Conservation (phyloP, 1,140 invertebrate genomes). For the Gryon sp. region DNA sequence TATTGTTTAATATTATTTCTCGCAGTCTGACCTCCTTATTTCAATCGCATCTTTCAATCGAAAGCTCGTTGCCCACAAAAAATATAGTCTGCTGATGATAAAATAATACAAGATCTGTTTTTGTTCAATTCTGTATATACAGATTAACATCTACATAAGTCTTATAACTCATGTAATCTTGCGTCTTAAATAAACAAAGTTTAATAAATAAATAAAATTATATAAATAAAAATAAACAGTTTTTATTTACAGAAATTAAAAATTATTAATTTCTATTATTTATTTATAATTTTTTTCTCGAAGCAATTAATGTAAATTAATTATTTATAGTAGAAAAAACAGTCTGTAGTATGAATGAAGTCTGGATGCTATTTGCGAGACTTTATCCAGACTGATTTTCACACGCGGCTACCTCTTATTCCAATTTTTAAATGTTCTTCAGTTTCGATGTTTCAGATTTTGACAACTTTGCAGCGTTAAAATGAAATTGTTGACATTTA, state of each 20-base stretch:
- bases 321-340: too few species aligned
- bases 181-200: slow-evolving; percentile 62
- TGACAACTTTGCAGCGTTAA: slow-evolving; percentile 6
- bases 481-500: slow-evolving; percentile 37
- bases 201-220: too few species aligned
- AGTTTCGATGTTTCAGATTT: slow-evolving; percentile 12
- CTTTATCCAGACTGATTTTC: too few species aligned
- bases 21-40: slow-evolving; percentile 35
- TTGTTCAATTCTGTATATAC: slow-evolving; percentile 14
- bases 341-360: too few species aligned
- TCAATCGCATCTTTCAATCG: slow-evolving; percentile 47
- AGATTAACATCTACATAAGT: slow-evolving; percentile 19
- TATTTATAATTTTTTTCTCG: slow-evolving; percentile 70
- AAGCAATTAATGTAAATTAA: slow-evolving; percentile 76
- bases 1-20: slow-evolving; percentile 38
- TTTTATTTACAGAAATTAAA: too few species aligned
- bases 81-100: slow-evolving; percentile 5
- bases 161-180: slow-evolving; percentile 51
- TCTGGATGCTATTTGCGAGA: too few species aligned
- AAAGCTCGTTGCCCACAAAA: slow-evolving; percentile 3
- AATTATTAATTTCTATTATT: slow-evolving; percentile 67
- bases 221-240: too few species aligned
- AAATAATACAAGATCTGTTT: slow-evolving; percentile 19
- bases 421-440: slow-evolving; percentile 49
- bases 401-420: slow-evolving; percentile 70